A percentile compares a stretch with the other conserved stretches of the same genome.
Conservation (phyloP, 2,888 invertebrate genomes). For the Lampropteryx suffumata region DNA sequence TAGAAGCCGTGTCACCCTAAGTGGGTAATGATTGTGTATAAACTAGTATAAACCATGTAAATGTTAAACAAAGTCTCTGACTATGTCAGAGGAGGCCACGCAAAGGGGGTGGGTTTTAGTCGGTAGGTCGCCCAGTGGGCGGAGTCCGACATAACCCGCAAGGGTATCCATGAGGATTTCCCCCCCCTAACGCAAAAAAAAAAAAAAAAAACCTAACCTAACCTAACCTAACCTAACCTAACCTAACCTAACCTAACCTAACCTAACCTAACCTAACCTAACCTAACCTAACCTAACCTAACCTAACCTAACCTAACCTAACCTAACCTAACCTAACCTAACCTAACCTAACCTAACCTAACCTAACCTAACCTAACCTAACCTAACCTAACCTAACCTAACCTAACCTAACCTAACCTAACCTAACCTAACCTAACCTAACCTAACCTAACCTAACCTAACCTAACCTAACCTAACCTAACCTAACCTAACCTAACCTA, state of each 20-base stretch:
- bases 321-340: slow-evolving; percentile 28
- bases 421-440: neutral
- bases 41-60: too few relatives aligned
- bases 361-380: slow-evolving; percentile 27
- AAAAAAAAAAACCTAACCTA: too few relatives aligned
- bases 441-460: slow-evolving; percentile 22
- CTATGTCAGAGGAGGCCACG: too few relatives aligned
- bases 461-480: slow-evolving; percentile 24
- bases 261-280: slow-evolving; percentile 34
- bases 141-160: too few relatives aligned
- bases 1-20: too few relatives aligned
- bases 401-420: slow-evolving; percentile 14
- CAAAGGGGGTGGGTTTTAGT: too few relatives aligned
- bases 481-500: slow-evolving; percentile 24
- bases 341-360: slow-evolving; percentile 28
- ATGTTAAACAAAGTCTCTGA: too few relatives aligned
- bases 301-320: slow-evolving; percentile 24
- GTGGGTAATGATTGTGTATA: too few relatives aligned
- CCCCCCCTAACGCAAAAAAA: too few relatives aligned
- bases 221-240: slow-evolving; percentile 28
- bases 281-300: slow-evolving; percentile 28
- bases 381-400: slow-evolving; percentile 26
- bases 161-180: too few relatives aligned
- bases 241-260: slow-evolving; percentile 30
- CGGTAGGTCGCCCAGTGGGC: too few relatives aligned